Evolutionary conservation across 2,888 invertebrate genomes (phyloP), one percentile per base, ranked within the genome.

Genomic region (Hypsopygia costalis): DNA sequence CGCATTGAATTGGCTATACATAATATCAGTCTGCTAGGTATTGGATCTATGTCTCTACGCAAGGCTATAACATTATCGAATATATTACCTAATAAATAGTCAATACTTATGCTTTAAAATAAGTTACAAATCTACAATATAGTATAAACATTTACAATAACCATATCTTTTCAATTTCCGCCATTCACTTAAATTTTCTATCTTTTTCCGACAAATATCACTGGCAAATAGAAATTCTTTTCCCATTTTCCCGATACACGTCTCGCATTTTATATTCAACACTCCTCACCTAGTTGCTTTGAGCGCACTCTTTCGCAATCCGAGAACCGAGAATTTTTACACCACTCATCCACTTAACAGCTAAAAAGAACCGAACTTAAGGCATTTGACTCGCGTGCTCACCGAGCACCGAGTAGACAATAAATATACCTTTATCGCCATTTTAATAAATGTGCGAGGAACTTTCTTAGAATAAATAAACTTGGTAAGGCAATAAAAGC

Each of bases 391-490:
- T 83, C 62, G 85, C 86, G 85, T 86, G 85, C 67, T 70, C 66
- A 63, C 54, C 44, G 49, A 64, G 66, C 55, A 72, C 73, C 73
- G 69, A 60, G 55, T 62, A 71, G 74, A 83, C 81, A 79, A 86
- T 86, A 86, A 86, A 86, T 85, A 82, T 74, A 54, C 68, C 71
- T 79, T 82, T 85, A 86, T 86, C 85, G 74, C 85, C 70, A 80
- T 83, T 83, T 81, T 83, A 85, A 83, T 83, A 83, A 82, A 86
- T 81, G 79, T 75, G 68, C 72, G 59, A 62, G 72, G 73, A 75
- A 78, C 73, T 78, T 72, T 60, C 66, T 63, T 65, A 62, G 73
- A 75, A 77, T 80, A 81, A 80, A 81, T 73, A 81, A 78, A 68
- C 67, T 52, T 52, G 56, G 60, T 50, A 55, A 53, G 64, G 75